Conservation (phyloP, 2,113 vertebrate species). For the Zapus hudsonius region DNA sequence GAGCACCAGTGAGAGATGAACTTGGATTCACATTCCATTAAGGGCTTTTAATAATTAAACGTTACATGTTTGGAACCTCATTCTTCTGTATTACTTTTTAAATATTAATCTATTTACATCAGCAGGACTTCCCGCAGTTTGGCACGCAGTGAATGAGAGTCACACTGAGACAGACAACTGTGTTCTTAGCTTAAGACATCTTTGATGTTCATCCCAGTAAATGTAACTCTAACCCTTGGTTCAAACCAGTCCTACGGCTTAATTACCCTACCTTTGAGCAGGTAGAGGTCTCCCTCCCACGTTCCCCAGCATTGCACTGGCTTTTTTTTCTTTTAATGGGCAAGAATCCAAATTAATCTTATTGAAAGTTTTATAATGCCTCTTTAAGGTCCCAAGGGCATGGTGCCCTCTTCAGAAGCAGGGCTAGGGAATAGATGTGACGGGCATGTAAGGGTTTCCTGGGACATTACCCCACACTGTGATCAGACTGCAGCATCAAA, state of each 20-base stretch:
- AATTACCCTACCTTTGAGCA: neutral
- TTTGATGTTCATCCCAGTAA: slow-evolving; percentile 69
- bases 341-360: slow-evolving; percentile 36
- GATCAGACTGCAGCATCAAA: slow-evolving; percentile 30
- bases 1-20: slow-evolving; percentile 75
- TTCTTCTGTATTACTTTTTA: slow-evolving; percentile 88
- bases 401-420: neutral
- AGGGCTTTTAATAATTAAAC: slow-evolving; percentile 88
- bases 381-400: neutral
- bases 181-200: slow-evolving; percentile 72
- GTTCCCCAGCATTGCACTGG: neutral
- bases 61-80: slow-evolving; percentile 86
- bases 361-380: neutral
- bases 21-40: slow-evolving; percentile 86
- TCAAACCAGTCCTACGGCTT: neutral
- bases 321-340: slow-evolving; percentile 43
- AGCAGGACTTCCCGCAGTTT: slow-evolving; percentile 83
- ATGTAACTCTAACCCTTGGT: neutral
- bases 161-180: slow-evolving; percentile 74
- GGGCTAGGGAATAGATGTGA: slow-evolving; percentile 19
- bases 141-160: slow-evolving; percentile 78
- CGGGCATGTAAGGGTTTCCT: neutral
- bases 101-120: slow-evolving; percentile 90
- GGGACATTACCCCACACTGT: slow-evolving; percentile 9
- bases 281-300: neutral